Percentiles rank a stretch among this genome's conserved stretches.
These are phyloP conservation scores for Nymphicus hollandicus DNA, from an alignment of 2,113 vertebrate genomes.

Conservation along the genomic window DNA sequence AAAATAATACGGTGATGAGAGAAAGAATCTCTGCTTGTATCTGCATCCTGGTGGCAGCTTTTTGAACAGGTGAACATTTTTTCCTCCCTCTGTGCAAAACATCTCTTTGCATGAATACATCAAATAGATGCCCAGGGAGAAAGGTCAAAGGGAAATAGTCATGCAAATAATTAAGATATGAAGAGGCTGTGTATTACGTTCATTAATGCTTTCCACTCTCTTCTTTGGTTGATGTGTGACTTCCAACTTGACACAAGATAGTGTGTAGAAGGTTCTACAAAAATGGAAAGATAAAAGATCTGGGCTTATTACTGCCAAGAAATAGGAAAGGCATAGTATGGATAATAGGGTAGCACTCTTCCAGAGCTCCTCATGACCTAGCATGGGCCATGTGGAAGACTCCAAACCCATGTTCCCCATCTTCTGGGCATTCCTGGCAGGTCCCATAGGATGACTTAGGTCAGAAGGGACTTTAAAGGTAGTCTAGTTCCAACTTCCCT, in stretches of 20 bases:
- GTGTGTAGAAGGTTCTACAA: accelerated
- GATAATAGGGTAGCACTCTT: not conserved
- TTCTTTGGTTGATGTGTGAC: not conserved
- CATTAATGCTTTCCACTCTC: slow-evolving; percentile 6
- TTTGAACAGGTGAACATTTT: slow-evolving; percentile 82
- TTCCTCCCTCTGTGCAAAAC: slow-evolving; percentile 60
- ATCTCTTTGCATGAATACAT: slow-evolving; percentile 66
- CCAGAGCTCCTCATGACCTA: not conserved
- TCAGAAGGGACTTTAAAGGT: not conserved
- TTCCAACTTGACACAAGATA: not conserved
- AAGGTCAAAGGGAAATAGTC: slow-evolving; percentile 70
- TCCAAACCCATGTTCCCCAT: not conserved
- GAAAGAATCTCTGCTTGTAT: slow-evolving; percentile 71
- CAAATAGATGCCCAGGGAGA: slow-evolving; percentile 69
- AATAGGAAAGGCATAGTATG: not conserved
- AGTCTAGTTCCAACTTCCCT: not conserved
- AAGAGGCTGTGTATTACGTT: slow-evolving; percentile 26
- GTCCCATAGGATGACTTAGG: not conserved
- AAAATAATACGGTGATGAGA: slow-evolving; percentile 74
- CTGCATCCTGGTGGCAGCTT: slow-evolving; percentile 74
- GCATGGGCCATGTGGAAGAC: not conserved
- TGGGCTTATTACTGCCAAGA: not conserved
- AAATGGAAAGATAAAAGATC: not conserved
- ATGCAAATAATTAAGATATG: slow-evolving; percentile 72
- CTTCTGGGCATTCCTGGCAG: accelerated